These are phyloP conservation scores for Ameiurus melas DNA, from an alignment of 2,113 vertebrate species.

Conservation along the genomic window DNA sequence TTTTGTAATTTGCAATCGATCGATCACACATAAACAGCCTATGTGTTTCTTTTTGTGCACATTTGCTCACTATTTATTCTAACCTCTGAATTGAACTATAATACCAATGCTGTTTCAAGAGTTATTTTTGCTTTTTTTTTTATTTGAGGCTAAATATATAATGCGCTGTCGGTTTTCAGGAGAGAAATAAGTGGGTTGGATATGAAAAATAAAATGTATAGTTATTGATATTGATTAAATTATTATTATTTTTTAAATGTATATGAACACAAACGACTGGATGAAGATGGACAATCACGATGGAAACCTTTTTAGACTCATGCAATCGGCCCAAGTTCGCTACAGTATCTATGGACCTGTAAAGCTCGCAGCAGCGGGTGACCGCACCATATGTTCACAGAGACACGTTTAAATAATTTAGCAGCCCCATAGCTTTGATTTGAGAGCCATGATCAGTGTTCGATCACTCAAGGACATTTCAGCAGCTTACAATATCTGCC, in stretches of 20 bases:
- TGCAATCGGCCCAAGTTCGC: background rate
- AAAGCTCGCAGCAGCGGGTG: conserved; percentile 28
- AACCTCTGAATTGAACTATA: background rate
- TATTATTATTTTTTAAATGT: too few species aligned
- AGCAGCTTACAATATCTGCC: background rate
- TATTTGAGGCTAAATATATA: too few species aligned
- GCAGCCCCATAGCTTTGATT: conserved; percentile 46
- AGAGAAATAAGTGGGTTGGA: background rate
- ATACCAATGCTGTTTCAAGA: too few species aligned
- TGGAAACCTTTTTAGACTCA: background rate
- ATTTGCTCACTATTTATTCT: background rate
- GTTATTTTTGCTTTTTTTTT: background rate
- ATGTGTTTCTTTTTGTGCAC: background rate
- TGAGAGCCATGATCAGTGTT: conserved; percentile 46
- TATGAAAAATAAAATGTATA: background rate
- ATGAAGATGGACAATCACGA: background rate
- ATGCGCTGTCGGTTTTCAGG: background rate
- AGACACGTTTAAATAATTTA: conserved; percentile 52
- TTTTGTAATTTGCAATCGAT: conserved; percentile 15
- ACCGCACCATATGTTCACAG: conserved; percentile 27
- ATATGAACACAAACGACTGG: background rate
- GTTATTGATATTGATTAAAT: background rate
- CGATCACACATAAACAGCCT: background rate
- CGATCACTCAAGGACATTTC: conserved; percentile 39
- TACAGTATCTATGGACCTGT: conserved; percentile 12